These are phyloP conservation scores for Halcyon badia DNA, from an alignment of 2,797 vertebrate species.

Conservation along the genomic window DNA sequence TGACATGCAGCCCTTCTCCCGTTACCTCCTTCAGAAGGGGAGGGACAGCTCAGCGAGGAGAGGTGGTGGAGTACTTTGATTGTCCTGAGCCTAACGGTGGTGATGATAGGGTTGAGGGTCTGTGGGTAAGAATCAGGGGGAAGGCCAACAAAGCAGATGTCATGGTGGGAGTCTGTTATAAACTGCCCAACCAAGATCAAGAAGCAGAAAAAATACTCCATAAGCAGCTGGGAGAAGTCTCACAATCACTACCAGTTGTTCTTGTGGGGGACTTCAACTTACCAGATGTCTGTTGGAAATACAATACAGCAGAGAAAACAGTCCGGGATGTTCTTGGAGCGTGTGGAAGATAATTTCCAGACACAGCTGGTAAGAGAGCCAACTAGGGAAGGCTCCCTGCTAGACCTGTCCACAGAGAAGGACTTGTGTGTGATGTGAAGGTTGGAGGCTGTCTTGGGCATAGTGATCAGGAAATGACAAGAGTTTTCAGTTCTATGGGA, in stretches of 20 bases:
- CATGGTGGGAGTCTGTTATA: neutral
- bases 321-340: neutral
- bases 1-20: neutral
- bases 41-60: neutral
- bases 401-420: neutral
- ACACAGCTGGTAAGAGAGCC: neutral
- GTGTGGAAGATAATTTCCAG: neutral
- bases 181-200: neutral
- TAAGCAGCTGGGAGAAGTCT: neutral
- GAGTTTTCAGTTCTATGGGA: neutral
- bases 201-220: neutral
- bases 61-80: neutral
- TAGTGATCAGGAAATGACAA: neutral
- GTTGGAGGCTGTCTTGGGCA: neutral
- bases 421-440: neutral
- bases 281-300: neutral
- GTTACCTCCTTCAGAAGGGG: neutral
- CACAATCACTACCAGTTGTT: neutral
- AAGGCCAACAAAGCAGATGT: neutral
- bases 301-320: neutral
- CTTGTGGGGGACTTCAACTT: neutral
- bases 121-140: neutral
- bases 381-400: neutral
- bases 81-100: neutral
- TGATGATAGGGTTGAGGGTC: neutral